These are phyloP conservation scores for Notolabrus celidotus DNA, from an alignment of 2,797 vertebrate genomes.

Conservation along the genomic window DNA sequence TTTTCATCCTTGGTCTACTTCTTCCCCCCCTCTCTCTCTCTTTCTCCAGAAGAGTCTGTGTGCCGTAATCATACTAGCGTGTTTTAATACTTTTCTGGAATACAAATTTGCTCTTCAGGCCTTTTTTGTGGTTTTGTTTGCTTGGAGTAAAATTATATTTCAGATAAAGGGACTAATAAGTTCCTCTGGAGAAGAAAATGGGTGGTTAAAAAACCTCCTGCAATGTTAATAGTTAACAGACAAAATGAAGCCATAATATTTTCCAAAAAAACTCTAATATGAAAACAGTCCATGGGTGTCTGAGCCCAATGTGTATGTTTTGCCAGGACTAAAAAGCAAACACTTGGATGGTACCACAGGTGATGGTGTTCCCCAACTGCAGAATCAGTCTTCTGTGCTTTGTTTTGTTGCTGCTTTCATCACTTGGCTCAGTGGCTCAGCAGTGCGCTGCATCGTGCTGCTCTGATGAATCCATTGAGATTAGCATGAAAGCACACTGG, in stretches of 20 bases:
- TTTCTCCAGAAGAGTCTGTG: too few species aligned
- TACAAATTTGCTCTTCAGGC: constrained; percentile 13
- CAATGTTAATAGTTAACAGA: too few species aligned
- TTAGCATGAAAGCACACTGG: constrained; percentile 46
- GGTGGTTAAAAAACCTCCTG: too few species aligned
- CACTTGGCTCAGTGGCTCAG: constrained; percentile 53
- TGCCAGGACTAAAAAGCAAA: constrained; percentile 17
- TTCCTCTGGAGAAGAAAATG: too few species aligned
- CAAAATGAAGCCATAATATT: background rate
- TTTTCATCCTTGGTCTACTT: constrained; percentile 1
- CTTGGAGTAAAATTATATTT: too few species aligned
- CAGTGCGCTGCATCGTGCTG: constrained; percentile 20
- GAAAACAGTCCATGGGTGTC: background rate
- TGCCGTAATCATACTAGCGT: too few species aligned
- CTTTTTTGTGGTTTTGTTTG: too few species aligned
- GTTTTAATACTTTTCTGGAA: background rate
- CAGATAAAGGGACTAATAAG: too few species aligned
- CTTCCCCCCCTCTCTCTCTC: background rate
- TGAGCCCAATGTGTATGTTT: constrained; percentile 18
- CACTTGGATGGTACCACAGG: constrained; percentile 19
- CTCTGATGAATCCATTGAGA: constrained; percentile 59
- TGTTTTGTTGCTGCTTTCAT: constrained; percentile 56
- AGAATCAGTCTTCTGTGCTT: constrained; percentile 54
- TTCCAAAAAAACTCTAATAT: too few species aligned
- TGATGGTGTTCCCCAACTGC: constrained; percentile 31